These are phyloP conservation scores for Podargus strigoides DNA, from an alignment of 2,797 vertebrate genomes.

Conservation along the genomic window DNA sequence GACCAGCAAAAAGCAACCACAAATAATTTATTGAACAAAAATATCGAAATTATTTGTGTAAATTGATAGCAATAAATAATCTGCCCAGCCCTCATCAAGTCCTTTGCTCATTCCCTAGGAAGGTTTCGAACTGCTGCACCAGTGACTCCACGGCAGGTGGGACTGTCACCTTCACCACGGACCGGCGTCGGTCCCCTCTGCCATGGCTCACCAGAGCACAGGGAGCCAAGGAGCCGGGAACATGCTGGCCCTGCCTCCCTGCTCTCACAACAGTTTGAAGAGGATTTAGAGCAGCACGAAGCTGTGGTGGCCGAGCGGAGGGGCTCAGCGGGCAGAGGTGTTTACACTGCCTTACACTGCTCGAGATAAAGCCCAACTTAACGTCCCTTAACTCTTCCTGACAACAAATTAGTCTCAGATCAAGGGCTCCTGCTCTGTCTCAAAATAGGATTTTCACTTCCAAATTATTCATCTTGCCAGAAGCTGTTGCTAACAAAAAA, in stretches of 20 bases:
- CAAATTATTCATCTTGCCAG: slow-evolving; percentile 64
- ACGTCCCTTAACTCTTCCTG: slow-evolving; percentile 51
- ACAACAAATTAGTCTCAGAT: slow-evolving; percentile 75
- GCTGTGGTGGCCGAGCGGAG: neutral
- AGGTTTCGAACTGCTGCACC: too few relatives aligned
- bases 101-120: neutral
- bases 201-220: neutral
- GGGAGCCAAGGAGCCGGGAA: fast-evolving
- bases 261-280: neutral
- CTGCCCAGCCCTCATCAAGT: neutral
- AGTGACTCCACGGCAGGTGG: neutral
- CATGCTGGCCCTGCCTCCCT: neutral
- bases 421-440: slow-evolving; percentile 59
- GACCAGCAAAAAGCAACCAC: neutral
- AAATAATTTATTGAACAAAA: neutral
- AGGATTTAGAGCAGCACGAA: neutral
- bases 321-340: fast-evolving
- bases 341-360: neutral
- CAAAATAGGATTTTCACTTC: slow-evolving; percentile 61
- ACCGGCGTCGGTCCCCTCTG: neutral
- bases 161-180: neutral
- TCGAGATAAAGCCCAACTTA: neutral
- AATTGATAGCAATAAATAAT: neutral
- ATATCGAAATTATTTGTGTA: neutral
- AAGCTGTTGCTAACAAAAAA: slow-evolving; percentile 44